These are phyloP conservation scores for Zaprionus taronus DNA, from an alignment of 1,140 invertebrate genomes.

Conservation along the genomic window DNA sequence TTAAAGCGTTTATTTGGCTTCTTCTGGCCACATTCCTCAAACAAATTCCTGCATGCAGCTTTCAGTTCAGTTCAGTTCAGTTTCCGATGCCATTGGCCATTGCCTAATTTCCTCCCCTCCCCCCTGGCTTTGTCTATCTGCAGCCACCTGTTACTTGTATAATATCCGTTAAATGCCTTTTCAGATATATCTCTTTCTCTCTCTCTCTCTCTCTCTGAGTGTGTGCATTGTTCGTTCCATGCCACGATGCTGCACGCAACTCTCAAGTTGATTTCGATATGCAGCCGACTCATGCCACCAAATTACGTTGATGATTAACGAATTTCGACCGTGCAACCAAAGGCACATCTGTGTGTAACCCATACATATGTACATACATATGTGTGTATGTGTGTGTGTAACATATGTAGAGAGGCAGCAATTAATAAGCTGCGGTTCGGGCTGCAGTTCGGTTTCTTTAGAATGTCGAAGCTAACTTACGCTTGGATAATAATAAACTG, in stretches of 20 bases:
- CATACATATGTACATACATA: not conserved
- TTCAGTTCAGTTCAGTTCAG: not conserved
- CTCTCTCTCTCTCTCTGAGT: not conserved
- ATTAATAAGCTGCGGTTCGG: constrained; percentile 2
- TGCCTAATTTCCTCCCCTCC: constrained; percentile 11
- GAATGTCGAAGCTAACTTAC: not conserved
- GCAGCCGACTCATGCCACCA: constrained; percentile 34
- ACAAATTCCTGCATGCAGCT: constrained; percentile 6
- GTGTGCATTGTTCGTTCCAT: constrained; percentile 38
- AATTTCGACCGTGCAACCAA: constrained; percentile 12
- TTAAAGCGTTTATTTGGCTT: not conserved
- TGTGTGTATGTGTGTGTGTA: not conserved
- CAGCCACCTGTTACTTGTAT: constrained; percentile 34
- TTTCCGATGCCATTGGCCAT: constrained; percentile 33
- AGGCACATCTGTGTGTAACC: not conserved
- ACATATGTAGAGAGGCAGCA: constrained; percentile 5
- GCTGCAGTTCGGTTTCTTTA: not conserved
- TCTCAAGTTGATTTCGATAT: constrained; percentile 27
- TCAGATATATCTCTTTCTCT: constrained; percentile 3
- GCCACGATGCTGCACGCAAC: constrained; percentile 45
- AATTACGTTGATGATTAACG: constrained; percentile 43
- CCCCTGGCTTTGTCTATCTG: not conserved
- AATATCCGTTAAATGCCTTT: constrained; percentile 48
- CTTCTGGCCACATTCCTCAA: constrained; percentile 15
- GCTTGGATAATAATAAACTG: not conserved